phyloP scores from a whole-genome alignment of 1,140 invertebrate species.

The Neoseiulus cucumeris region DNA sequence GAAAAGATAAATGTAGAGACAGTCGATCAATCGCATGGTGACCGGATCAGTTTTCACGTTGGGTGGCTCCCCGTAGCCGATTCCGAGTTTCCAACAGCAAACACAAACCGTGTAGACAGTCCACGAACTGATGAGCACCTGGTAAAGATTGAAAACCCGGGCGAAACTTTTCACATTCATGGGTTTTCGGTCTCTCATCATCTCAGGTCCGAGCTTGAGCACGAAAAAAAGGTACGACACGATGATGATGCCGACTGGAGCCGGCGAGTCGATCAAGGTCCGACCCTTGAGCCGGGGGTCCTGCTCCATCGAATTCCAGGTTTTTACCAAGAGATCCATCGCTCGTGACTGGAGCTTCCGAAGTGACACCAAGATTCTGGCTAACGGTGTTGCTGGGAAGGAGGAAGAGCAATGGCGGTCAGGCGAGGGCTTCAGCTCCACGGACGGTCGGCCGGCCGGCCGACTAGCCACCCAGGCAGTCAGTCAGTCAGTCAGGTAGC shows the following conservation, averaged over 20 bases:
- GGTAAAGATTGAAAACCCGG: constrained; percentile 1
- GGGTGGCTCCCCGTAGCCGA: constrained; percentile 5
- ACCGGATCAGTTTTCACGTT: neutral
- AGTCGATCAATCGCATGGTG: constrained; percentile 5
- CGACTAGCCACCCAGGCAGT: too few species aligned
- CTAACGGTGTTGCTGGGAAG: too few species aligned
- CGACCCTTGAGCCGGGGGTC: constrained; percentile 2
- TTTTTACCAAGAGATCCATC: neutral
- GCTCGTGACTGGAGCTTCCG: too few species aligned
- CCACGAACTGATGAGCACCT: constrained; percentile 4
- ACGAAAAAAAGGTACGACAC: neutral
- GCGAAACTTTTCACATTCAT: neutral
- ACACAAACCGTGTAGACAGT: constrained; percentile 3
- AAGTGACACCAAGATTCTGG: too few species aligned
- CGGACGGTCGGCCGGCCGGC: too few species aligned
- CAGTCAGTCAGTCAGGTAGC: too few species aligned
- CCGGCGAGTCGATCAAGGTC: neutral
- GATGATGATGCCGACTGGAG: neutral
- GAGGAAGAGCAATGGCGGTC: too few species aligned
- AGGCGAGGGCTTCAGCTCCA: too few species aligned
- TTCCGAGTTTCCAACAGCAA: neutral
- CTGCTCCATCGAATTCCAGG: neutral
- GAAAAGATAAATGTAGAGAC: constrained; percentile 9
- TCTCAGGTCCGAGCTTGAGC: neutral
- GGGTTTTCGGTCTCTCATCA: constrained; percentile 7